Percentiles rank a stretch among this genome's conserved stretches.
These are phyloP conservation scores for Prunella strophiata DNA, from an alignment of 2,797 vertebrate genomes.

Conservation along the genomic window DNA sequence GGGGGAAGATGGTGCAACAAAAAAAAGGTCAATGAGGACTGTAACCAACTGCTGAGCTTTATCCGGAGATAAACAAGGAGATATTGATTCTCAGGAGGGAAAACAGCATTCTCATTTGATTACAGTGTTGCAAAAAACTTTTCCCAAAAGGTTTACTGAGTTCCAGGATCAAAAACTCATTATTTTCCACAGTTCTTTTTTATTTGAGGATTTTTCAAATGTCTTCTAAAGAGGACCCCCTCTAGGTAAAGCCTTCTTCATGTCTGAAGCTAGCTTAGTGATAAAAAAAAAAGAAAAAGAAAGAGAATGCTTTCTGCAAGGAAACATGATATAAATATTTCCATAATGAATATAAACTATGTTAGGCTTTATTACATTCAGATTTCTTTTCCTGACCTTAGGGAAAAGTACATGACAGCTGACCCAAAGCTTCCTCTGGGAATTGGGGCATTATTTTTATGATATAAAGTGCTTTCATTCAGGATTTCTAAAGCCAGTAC, in stretches of 20 bases:
- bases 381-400: background rate
- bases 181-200: slow-evolving; percentile 26
- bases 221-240: slow-evolving; percentile 3
- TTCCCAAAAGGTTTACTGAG: slow-evolving; percentile 26
- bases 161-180: slow-evolving; percentile 30
- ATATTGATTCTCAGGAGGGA: slow-evolving; percentile 15
- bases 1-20: background rate
- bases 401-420: slow-evolving; percentile 16
- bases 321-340: slow-evolving; percentile 18
- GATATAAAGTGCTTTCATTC: background rate
- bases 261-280: background rate
- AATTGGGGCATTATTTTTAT: background rate
- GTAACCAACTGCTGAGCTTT: background rate
- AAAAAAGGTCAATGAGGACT: slow-evolving; percentile 1
- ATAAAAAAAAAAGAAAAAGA: slow-evolving; percentile 28
- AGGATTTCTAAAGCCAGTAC: background rate
- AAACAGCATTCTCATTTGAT: slow-evolving; percentile 25
- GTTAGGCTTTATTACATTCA: background rate
- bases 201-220: slow-evolving; percentile 34
- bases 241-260: slow-evolving; percentile 31
- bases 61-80: background rate
- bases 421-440: background rate
- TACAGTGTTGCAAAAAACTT: background rate
- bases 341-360: background rate
- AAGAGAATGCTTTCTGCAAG: slow-evolving; percentile 12